Evolutionary conservation across 2,113 vertebrate genomes (phyloP), one percentile per base, ranked within the genome.

Genomic region (Petroica traversi): DNA sequence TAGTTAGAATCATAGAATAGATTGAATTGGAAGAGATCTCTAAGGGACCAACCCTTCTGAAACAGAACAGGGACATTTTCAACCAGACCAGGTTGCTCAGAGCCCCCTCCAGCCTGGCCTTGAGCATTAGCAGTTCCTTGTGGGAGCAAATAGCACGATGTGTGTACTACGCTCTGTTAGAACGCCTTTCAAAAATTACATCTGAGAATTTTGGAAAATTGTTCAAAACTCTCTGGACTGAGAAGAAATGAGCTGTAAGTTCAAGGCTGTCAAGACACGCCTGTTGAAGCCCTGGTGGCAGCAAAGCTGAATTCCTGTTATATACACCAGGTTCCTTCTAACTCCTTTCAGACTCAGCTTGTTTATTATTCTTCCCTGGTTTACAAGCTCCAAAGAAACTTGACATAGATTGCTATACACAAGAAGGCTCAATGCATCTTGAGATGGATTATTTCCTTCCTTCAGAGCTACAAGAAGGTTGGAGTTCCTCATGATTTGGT

Each of bases 401-500:
- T 85, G 41, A 92, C 88, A 84, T 22, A 80, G 93, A 91, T 96
- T 95, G 92, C 74, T 94, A 68, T 54, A 89, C 58, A 69, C 76
- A 83, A 95, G 85, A 62, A 75, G 63, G 80, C 88, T 94, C 91
- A 96, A 77, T 7, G 19, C 85, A 90, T 91, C 94, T 69, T 85
- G 86, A 96, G 96, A 97, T 93, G 89, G 96, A 97, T 96, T 95
- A 77, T 95, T 98, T 97, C 95, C 95, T 97, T 97, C 96, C 96
- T 96, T 83, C 64, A 85, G 77, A 84, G 73, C 57, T 73, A 92
- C 58, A 49, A 88, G 85, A 64, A 72, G 73, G 83, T 79, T 95
- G 91, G 83, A 93, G 74, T 97, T 95, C 87, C 84, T 90, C 83
- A 89, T 26, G 49, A 45, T 69, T 92, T 77, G 31, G 62, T 95